A percentile compares a stretch with the other conserved stretches of the same genome.
Conservation (phyloP, 2,113 vertebrate species). For the Balaenoptera acutorostrata region DNA sequence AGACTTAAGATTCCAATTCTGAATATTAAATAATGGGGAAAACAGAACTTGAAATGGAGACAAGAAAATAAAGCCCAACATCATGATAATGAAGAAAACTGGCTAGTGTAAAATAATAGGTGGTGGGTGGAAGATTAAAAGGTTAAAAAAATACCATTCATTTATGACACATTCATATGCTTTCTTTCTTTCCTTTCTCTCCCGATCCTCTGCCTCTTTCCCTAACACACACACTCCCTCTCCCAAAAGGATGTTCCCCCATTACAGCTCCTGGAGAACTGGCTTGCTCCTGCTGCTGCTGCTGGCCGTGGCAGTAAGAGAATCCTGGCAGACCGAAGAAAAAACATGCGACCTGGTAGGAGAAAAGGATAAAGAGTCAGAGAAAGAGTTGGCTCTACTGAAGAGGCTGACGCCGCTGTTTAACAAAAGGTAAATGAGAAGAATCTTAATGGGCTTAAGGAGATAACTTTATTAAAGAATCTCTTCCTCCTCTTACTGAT, state of each 20-base stretch:
- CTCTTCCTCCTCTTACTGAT: neutral
- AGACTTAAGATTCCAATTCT: neutral
- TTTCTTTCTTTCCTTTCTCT: neutral
- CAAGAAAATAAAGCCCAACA: neutral
- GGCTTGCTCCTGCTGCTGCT: constrained; percentile 62
- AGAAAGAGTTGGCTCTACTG: constrained; percentile 78
- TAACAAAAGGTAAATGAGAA: constrained; percentile 75
- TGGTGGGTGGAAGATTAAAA: neutral
- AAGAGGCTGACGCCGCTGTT: constrained; percentile 78
- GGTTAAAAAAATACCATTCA: neutral
- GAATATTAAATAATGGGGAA: neutral
- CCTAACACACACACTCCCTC: neutral
- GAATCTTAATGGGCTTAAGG: neutral
- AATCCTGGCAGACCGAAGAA: constrained; percentile 64
- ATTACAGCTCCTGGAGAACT: constrained; percentile 48
- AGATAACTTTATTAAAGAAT: neutral
- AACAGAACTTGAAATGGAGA: neutral
- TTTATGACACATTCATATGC: neutral
- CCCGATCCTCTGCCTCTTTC: neutral
- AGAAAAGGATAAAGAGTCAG: constrained; percentile 74
- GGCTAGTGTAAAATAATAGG: neutral
- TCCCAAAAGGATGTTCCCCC: constrained; percentile 76
- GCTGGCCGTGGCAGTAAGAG: constrained; percentile 6
- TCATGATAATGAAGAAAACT: neutral
- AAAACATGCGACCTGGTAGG: constrained; percentile 80